Percentiles rank a stretch among this genome's conserved stretches.
These are phyloP conservation scores for Tragelaphus oryx DNA, from an alignment of 2,797 vertebrate genomes.

Conservation along the genomic window DNA sequence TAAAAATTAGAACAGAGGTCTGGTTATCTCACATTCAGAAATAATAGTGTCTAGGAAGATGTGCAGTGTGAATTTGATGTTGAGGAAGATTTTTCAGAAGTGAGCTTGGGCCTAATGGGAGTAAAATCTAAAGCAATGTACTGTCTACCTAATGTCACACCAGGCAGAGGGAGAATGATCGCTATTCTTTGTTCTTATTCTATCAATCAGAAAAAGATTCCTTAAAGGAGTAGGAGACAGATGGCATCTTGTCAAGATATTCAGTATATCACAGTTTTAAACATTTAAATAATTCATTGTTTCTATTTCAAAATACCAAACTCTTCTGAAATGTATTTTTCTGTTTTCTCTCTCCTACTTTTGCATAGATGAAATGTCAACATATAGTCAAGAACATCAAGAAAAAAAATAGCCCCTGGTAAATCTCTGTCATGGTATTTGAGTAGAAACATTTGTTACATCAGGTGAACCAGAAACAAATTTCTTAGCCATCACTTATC, in stretches of 20 bases:
- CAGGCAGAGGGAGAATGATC: neutral
- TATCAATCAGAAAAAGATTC: neutral
- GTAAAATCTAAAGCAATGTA: neutral
- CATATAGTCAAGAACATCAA: neutral
- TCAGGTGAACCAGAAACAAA: neutral
- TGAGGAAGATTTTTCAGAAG: neutral
- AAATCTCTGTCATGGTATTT: neutral
- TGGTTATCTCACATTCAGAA: neutral
- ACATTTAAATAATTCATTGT: slow-evolving; percentile 21
- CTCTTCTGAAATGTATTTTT: neutral
- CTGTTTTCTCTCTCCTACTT: neutral
- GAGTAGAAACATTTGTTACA: neutral
- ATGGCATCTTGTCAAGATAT: neutral
- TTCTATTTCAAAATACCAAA: slow-evolving; percentile 3
- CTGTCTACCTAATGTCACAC: neutral
- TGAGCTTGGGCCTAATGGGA: neutral
- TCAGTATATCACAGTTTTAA: neutral
- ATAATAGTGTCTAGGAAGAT: neutral
- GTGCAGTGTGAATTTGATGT: neutral
- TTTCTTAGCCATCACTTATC: neutral
- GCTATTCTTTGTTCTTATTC: neutral
- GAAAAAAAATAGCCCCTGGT: neutral
- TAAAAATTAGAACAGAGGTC: neutral
- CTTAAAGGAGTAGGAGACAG: neutral
- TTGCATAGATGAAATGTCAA: neutral